Evolutionary conservation across 1,140 invertebrate genomes (phyloP).

Genomic region (Zaprionus tsacasi): DNA sequence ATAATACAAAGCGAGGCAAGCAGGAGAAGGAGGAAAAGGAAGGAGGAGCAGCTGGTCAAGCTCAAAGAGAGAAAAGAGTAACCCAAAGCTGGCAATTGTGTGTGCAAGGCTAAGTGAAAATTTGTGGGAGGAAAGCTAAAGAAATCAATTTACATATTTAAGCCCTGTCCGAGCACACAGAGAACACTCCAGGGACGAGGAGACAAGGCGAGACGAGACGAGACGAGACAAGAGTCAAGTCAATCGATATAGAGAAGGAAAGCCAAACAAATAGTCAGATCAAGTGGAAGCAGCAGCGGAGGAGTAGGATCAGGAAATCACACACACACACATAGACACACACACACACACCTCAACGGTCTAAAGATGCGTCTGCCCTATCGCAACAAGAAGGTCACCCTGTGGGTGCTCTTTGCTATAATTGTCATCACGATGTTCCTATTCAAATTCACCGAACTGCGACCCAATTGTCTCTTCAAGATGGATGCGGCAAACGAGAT

Average conservation of each 20-base stretch:
- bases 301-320: background rate
- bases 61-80: conserved; percentile 8
- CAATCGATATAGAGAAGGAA: conserved; percentile 25
- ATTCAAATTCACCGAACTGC: conserved; percentile 83
- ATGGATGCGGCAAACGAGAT: conserved; percentile 66
- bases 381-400: conserved; percentile 79
- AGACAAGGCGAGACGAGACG: background rate
- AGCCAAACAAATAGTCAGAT: conserved; percentile 28
- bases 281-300: conserved; percentile 1
- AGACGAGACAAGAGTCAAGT: background rate
- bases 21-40: background rate
- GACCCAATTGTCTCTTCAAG: conserved; percentile 81
- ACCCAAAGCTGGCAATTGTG: conserved; percentile 17
- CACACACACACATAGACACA: background rate
- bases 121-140: conserved; percentile 45
- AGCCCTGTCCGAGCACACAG: conserved; percentile 23
- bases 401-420: conserved; percentile 80
- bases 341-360: conserved; percentile 11
- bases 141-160: conserved; percentile 80
- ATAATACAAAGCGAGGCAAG: conserved; percentile 1
- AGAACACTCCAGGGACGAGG: background rate
- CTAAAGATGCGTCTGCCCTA: conserved; percentile 78
- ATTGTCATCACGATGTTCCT: conserved; percentile 83
- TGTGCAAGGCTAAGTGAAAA: conserved; percentile 30
- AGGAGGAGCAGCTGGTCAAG: conserved; percentile 8